Evolutionary conservation across 2,888 invertebrate genomes (phyloP), one percentile per base, ranked within the genome.

Genomic region (Andrena camellia): DNA sequence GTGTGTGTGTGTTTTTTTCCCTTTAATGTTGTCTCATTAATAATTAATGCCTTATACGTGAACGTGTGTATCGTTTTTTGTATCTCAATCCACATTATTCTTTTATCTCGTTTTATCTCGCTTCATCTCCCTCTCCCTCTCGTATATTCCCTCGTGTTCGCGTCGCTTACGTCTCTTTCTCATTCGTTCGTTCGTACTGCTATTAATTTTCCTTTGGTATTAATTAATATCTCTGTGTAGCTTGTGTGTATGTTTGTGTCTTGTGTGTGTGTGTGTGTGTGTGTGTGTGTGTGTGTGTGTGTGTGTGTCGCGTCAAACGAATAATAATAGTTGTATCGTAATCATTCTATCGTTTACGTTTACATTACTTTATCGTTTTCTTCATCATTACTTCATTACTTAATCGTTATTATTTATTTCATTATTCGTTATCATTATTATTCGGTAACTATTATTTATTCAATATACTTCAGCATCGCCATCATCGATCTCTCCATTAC

Each of bases 281-380:
- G 57, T 81, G 66, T 77, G 52, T 62, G 66, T 68, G n/a, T 54
- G 4, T 63, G n/a, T 50, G 10, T 17, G 74, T 70, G 54, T 67
- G 81, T 75, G 57, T 81, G 71, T 80, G 78, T 81, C 84, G 70
- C 71, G 79, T 64, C 72, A 73, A 84, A 80, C 77, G 85, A 83
- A 76, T 86, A 85, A 85, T 82, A 86, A 85, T 85, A 85, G 78
- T 85, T 83, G 71, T 79, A 83, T 88, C 86, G 78, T 84, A 84
- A 88, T 89, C 77, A 78, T 85, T 85, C 88, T 89, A 89, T 88
- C 73, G 71, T 86, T 86, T 86, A 89, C 81, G 80, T 86, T 79
- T 87, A 88, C 78, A 59, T 86, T 85, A 81, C 76, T 78, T 79
- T 77, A 79, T 78, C 80, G 78, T 70, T 80, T 85, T 69, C 71